Evolutionary conservation across 2,888 invertebrate genomes (phyloP).

Genomic region (Hecatera dysodea): DNA sequence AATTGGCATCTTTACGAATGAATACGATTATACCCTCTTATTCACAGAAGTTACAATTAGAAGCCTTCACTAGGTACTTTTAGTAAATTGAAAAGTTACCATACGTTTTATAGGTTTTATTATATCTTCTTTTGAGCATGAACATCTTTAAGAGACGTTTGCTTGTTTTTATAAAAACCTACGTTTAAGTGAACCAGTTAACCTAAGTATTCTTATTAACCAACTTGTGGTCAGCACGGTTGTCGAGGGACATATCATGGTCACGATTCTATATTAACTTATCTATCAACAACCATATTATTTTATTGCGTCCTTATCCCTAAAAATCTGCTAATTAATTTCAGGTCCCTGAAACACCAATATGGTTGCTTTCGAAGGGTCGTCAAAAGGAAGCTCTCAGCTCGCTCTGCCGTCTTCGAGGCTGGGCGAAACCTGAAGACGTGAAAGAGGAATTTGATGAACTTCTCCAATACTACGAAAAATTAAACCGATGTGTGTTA

Average conservation of each 20-base stretch:
- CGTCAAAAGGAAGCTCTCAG: conserved; percentile 88
- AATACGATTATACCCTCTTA: neutral
- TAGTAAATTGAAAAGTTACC: neutral
- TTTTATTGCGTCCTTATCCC: neutral
- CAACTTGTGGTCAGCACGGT: conserved; percentile 15
- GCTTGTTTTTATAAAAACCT: neutral
- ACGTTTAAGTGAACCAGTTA: neutral
- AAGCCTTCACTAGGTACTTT: neutral
- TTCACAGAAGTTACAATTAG: no score
- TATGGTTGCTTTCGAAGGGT: conserved; percentile 91
- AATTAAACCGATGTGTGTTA: conserved; percentile 78
- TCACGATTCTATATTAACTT: neutral
- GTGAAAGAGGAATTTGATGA: conserved; percentile 89
- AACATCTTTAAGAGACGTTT: neutral
- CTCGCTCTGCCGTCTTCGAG: conserved; percentile 90
- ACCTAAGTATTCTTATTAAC: conserved; percentile 8
- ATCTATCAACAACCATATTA: neutral
- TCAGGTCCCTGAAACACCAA: conserved; percentile 91
- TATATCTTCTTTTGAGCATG: neutral
- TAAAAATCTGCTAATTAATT: conserved; percentile 3
- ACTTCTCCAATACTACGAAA: conserved; percentile 84
- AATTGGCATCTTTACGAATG: neutral
- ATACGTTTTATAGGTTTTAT: neutral
- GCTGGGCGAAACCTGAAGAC: conserved; percentile 89
- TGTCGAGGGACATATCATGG: neutral